Conservation (phyloP, 2,888 invertebrate species). For the Ceriagrion tenellum region DNA sequence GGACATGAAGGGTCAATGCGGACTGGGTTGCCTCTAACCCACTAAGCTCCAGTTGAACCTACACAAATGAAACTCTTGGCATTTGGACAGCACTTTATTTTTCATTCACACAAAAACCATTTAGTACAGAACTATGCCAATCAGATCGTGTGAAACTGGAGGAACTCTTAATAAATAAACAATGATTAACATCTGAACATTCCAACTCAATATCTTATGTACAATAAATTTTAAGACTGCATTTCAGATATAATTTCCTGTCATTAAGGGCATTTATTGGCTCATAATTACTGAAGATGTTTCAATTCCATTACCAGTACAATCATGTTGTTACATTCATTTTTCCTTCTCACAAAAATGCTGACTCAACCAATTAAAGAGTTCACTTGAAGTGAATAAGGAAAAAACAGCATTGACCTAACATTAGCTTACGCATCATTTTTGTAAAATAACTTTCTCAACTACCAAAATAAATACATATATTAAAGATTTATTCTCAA, state of each 20-base stretch:
- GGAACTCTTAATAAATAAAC: not conserved
- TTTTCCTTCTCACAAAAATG: no score
- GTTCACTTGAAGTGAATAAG: no score
- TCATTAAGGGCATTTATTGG: not conserved
- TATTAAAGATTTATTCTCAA: no score
- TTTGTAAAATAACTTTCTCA: no score
- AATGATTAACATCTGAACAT: not conserved
- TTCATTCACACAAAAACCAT: not conserved
- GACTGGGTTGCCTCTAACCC: no score
- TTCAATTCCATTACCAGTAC: not conserved
- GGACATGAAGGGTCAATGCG: no score
- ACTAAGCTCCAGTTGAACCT: no score
- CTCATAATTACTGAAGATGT: not conserved
- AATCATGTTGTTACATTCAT: not conserved
- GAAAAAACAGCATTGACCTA: no score
- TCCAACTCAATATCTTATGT: not conserved
- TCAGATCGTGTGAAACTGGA: not conserved
- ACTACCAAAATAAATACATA: no score
- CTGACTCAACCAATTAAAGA: no score
- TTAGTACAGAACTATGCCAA: not conserved
- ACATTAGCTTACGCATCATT: no score
- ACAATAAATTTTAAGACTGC: not conserved
- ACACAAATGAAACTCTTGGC: not conserved
- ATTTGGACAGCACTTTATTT: conserved; percentile 37
- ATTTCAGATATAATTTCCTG: not conserved